These are phyloP conservation scores for Pecten maximus DNA, from an alignment of 2,888 invertebrate genomes.

Conservation along the genomic window DNA sequence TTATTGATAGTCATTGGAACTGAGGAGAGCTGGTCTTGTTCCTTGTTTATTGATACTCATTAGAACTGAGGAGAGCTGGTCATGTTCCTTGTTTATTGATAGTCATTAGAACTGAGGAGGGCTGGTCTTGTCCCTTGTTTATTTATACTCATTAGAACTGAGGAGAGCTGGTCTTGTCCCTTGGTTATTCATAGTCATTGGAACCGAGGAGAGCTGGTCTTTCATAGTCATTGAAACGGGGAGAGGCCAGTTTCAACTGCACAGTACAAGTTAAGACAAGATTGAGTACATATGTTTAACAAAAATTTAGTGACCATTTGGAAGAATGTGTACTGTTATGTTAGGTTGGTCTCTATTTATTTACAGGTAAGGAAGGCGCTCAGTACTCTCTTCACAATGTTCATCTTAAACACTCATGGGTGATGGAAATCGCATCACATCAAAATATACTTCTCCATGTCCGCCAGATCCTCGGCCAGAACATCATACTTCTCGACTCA, in stretches of 20 bases:
- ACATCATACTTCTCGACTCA: constrained; percentile 69
- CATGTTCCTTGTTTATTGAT: too few relatives aligned
- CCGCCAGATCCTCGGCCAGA: constrained; percentile 63
- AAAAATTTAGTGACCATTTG: background rate
- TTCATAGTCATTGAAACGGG: background rate
- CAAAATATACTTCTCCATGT: constrained; percentile 61
- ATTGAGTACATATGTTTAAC: background rate
- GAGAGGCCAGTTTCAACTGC: background rate
- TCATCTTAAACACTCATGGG: constrained; percentile 65
- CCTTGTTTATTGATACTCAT: too few relatives aligned
- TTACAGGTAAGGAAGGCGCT: constrained; percentile 63
- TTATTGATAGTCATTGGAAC: too few relatives aligned
- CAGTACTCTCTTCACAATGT: constrained; percentile 70
- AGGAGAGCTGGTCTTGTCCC: too few relatives aligned
- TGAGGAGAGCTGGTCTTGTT: too few relatives aligned
- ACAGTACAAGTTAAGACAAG: too few relatives aligned
- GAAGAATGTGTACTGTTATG: background rate
- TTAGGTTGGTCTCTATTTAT: background rate
- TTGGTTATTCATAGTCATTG: too few relatives aligned
- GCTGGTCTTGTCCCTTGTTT: too few relatives aligned
- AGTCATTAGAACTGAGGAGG: too few relatives aligned
- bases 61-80: too few relatives aligned
- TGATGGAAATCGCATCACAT: constrained; percentile 64
- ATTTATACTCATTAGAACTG: too few relatives aligned
- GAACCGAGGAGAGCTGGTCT: too few relatives aligned